These are phyloP conservation scores for Aplochiton taeniatus DNA, from an alignment of 2,797 vertebrate species.

Conservation along the genomic window DNA sequence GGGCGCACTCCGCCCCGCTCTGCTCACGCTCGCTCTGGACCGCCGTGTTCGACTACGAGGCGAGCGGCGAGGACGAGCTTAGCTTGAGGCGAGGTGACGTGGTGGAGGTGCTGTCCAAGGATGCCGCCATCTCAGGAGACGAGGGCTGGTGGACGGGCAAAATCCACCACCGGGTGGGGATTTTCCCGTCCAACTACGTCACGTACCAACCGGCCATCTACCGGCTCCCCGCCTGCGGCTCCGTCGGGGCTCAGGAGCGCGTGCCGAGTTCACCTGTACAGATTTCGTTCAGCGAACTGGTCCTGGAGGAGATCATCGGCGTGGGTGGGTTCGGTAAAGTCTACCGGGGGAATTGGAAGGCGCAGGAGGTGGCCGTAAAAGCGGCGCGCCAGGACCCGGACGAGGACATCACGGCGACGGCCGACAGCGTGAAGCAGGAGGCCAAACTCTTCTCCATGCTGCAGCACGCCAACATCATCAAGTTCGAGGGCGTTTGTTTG, in stretches of 20 bases:
- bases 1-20: conserved; percentile 75
- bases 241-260: conserved; percentile 55
- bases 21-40: conserved; percentile 83
- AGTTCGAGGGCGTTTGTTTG: conserved; percentile 90
- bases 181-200: conserved; percentile 88
- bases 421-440: conserved; percentile 88
- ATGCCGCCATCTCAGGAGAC: conserved; percentile 86
- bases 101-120: conserved; percentile 88
- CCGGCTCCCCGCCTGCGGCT: conserved; percentile 61
- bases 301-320: conserved; percentile 91
- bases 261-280: conserved; percentile 78
- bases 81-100: conserved; percentile 84
- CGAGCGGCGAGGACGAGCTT: conserved; percentile 87
- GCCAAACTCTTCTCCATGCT: conserved; percentile 93
- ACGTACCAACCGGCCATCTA: conserved; percentile 77
- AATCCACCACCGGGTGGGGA: conserved; percentile 85
- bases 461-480: conserved; percentile 90
- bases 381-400: conserved; percentile 91
- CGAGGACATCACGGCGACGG: conserved; percentile 89
- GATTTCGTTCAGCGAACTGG: conserved; percentile 85
- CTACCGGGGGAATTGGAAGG: conserved; percentile 89
- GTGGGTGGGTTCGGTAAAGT: conserved; percentile 95
- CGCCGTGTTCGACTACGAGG: conserved; percentile 86
- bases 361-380: conserved; percentile 92
- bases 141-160: conserved; percentile 92